Conservation (phyloP, 30 jellyfish, hydroid and myxozoan species). For the Aurelia aurita region DNA sequence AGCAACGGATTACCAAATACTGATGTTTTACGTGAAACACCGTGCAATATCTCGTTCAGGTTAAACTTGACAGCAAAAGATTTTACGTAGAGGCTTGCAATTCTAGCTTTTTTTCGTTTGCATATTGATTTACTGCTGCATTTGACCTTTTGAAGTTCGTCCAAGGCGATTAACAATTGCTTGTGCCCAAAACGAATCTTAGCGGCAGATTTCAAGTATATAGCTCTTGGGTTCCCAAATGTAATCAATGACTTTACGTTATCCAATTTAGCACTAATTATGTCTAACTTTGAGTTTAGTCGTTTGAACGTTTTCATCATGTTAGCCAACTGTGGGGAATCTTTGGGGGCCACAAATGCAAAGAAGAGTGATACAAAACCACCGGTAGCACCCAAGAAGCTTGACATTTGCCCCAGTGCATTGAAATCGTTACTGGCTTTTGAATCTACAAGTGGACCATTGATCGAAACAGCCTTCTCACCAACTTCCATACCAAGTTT, state of each 20-base stretch:
- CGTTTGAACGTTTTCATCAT: slow-evolving; percentile 36
- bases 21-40: slow-evolving; percentile 1
- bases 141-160: background rate
- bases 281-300: slow-evolving; percentile 52
- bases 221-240: slow-evolving; percentile 19
- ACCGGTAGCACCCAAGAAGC: slow-evolving; percentile 54
- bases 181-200: slow-evolving; percentile 13
- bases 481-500: no score
- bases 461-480: no score
- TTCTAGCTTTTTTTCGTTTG: background rate
- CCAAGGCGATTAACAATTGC: background rate
- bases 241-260: slow-evolving; percentile 3
- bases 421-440: slow-evolving; percentile 9
- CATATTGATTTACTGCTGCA: background rate
- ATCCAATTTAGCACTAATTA: slow-evolving; percentile 24
- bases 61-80: background rate
- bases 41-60: background rate
- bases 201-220: background rate
- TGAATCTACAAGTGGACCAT: slow-evolving; percentile 22
- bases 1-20: slow-evolving; percentile 16
- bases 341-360: slow-evolving; percentile 29
- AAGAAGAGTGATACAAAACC: slow-evolving; percentile 25
- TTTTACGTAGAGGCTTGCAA: background rate
- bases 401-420: slow-evolving; percentile 6
- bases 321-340: slow-evolving; percentile 45